phyloP scores from a whole-genome alignment of 2,797 vertebrate genomes.

The Acanthurus tractus region DNA sequence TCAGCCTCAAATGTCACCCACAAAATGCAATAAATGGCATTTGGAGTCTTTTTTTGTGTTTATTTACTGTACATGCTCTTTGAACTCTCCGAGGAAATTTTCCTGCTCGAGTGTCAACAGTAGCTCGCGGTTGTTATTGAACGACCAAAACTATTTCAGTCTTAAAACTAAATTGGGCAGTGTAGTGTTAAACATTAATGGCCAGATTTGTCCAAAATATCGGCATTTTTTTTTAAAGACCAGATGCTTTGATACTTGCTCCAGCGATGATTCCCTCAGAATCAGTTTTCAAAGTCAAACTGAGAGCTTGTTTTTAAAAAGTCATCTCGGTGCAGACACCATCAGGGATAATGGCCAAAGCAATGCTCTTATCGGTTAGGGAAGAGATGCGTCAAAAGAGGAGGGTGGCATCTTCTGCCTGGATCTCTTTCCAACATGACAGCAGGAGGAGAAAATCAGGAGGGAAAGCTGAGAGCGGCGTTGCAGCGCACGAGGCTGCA shows the following conservation, averaged over 20 bases:
- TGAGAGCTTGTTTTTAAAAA: constrained; percentile 60
- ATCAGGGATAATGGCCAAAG: constrained; percentile 69
- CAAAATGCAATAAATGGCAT: constrained; percentile 4
- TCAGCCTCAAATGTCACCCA: background rate
- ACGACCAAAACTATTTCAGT: background rate
- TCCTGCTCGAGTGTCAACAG: background rate
- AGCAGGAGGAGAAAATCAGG: constrained; percentile 68
- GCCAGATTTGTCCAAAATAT: constrained; percentile 12
- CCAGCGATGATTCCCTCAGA: constrained; percentile 38
- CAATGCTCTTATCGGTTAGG: constrained; percentile 60
- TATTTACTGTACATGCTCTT: background rate
- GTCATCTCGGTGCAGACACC: constrained; percentile 45
- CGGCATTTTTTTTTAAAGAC: constrained; percentile 32
- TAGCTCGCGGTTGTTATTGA: background rate
- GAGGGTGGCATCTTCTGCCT: constrained; percentile 60
- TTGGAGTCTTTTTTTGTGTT: background rate
- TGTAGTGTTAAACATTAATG: constrained; percentile 8
- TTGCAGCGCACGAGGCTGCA: constrained; percentile 54
- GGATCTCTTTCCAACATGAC: constrained; percentile 73
- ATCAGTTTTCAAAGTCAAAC: constrained; percentile 63
- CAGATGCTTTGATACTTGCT: constrained; percentile 45
- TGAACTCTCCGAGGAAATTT: background rate
- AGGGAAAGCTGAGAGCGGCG: constrained; percentile 59
- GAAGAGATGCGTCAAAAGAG: constrained; percentile 63
- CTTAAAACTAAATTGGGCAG: background rate